phyloP scores from a whole-genome alignment of 23 tunicate genomes.

The Corella eumyota region DNA sequence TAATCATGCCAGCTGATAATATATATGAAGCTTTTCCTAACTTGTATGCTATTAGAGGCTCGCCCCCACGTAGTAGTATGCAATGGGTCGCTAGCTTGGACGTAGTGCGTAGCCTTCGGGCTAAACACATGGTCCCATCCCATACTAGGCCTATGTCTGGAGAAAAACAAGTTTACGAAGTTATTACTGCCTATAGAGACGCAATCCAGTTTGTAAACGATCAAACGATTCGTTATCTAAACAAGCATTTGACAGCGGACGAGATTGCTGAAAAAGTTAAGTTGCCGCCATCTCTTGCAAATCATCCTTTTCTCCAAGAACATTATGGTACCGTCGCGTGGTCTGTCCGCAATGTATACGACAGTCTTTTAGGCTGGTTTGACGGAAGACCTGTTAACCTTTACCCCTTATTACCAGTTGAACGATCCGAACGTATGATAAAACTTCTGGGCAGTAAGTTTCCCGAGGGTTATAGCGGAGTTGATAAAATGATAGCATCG shows the following conservation, averaged over 20 bases:
- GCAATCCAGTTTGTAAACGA: slow-evolving; percentile 76
- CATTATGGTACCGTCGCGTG: slow-evolving; percentile 73
- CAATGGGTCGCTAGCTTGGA: slow-evolving; percentile 60
- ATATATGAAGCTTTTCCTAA: slow-evolving; percentile 82
- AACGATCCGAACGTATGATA: slow-evolving; percentile 25
- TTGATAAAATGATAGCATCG: slow-evolving; percentile 20
- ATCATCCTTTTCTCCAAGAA: slow-evolving; percentile 56
- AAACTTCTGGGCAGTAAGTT: slow-evolving; percentile 3
- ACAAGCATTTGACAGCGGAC: slow-evolving; percentile 26
- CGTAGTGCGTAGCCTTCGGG: slow-evolving; percentile 22
- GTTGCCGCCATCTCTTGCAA: slow-evolving; percentile 45
- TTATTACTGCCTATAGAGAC: slow-evolving; percentile 50
- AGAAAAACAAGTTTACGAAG: slow-evolving; percentile 23
- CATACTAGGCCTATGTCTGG: slow-evolving; percentile 60
- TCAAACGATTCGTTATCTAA: slow-evolving; percentile 57
- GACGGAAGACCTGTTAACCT: slow-evolving; percentile 61
- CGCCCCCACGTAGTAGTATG: slow-evolving; percentile 31
- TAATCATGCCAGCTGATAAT: slow-evolving; percentile 69
- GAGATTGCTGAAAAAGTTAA: slow-evolving; percentile 52
- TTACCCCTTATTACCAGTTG: slow-evolving; percentile 24
- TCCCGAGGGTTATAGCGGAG: neutral
- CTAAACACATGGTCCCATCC: slow-evolving; percentile 45
- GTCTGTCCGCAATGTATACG: slow-evolving; percentile 67
- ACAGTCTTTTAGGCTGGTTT: slow-evolving; percentile 66
- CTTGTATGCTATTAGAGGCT: slow-evolving; percentile 78